Base-by-base conservation (phyloP, 2,797 vertebrate genomes). In the Cuculus canorus region DNA sequence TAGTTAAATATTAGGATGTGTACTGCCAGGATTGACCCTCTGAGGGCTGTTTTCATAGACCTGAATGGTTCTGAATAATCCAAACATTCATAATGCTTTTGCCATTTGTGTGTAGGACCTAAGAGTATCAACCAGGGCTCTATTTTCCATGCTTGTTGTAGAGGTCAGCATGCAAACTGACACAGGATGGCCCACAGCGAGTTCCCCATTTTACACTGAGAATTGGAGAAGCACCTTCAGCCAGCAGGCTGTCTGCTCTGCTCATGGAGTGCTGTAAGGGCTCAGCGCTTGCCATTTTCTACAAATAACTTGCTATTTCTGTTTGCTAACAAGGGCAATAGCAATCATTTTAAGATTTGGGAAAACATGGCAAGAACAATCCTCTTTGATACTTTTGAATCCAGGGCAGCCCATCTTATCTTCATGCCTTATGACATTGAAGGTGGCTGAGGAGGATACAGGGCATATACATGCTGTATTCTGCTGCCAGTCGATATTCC, bases 311-410 rank as follows among this genome's bases (percentile, higher is more conserved):
- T 80, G 30, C 4, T 48, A 23, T 48, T 24, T 48, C 47, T 48
- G 8, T 95, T 82, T 88, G 63, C 70, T 95, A 81, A 82, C 63
- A 82, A 75, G 56, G 56, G 76, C 16, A 22, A 41, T 65, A 33
- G 69, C 52, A 56, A 8, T 91, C 66, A 63, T 73, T 95, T 70
- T 80, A 90, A 92, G 77, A 89, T 94, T 83, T 64, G 57, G 66
- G 63, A 28, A 69, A 57, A 80, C 76, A 70, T 64, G 81, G 71
- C 45, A 80, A 76, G 91, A 91, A 75, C 70, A 82, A 13, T 71
- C 84, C 35, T 86, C 32, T 17, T 27, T 43, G 80, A 91, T 86
- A 64, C 82, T 93, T 84, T 92, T 61, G 92, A 94, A 94, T 79
- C 47, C 37, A 39, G 84, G 88, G 76, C 86, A 66, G 68, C 81